Conservation (phyloP, 2,797 vertebrate genomes). For the Coluber constrictor region DNA sequence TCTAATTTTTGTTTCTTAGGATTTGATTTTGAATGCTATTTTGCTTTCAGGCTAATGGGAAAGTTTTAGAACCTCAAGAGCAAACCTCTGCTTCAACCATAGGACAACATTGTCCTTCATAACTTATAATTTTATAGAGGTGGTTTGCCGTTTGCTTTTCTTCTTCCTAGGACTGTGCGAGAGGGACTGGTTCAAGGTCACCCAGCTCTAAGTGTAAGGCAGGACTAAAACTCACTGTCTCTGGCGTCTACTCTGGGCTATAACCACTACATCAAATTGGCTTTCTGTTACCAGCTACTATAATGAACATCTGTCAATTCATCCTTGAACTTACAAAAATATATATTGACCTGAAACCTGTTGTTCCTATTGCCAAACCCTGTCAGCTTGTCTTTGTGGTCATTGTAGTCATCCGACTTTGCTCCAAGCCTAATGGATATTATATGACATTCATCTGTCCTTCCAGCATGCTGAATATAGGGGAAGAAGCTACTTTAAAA, state of each 20-base stretch:
- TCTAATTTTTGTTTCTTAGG: constrained; percentile 7
- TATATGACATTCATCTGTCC: neutral
- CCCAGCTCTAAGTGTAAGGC: neutral
- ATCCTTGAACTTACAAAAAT: neutral
- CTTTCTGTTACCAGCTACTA: neutral
- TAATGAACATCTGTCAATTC: neutral
- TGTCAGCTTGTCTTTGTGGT: neutral
- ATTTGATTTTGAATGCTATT: neutral
- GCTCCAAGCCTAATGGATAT: neutral
- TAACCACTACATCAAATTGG: neutral
- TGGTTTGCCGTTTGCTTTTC: neutral
- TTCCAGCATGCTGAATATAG: neutral
- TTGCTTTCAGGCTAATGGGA: neutral
- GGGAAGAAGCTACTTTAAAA: neutral
- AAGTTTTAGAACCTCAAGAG: neutral
- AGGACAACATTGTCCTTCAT: neutral
- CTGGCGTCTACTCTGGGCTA: neutral
- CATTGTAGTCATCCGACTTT: neutral
- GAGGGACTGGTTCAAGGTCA: neutral
- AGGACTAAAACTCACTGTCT: neutral
- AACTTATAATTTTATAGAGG: neutral
- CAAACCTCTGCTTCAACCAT: neutral
- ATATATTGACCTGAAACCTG: neutral
- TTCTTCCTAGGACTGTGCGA: neutral
- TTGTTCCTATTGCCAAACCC: neutral